Base-by-base conservation (phyloP, 1,140 invertebrate species). In the Archegozetes longisetosus region DNA sequence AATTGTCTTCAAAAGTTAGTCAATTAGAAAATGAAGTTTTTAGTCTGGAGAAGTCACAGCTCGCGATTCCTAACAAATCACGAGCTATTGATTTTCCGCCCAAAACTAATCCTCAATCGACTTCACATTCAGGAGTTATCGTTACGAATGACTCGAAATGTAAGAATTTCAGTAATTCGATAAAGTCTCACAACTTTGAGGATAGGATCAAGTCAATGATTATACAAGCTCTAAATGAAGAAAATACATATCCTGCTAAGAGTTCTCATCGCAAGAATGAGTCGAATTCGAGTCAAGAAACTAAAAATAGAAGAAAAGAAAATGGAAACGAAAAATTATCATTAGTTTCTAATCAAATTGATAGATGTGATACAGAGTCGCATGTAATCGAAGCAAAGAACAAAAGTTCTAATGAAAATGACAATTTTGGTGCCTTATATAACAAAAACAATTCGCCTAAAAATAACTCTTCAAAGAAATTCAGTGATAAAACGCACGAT, bases 201-300 rank as follows among this genome's bases (percentile, higher is more conserved):
- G 87, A 91, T 70, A 77, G 87, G 17, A 75, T 92, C 2, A 90
- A 91, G 71, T 87, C 84, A 70, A 89, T 93, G 53, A 91, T 93
- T 55, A 90, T 87, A 3, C 87, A 83, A 40, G 86, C 86, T 23
- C 70, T 93, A 2, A 90, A 90, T 70, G 87, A 90, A 40, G 32
- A 17, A 17, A 40, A 40, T 40, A 40, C 32, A 40, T 40, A 40
- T 40, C 32, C 32, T 9, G 17, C 6, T 17, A 40, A 40, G 32
- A 40, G 17, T 40, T 40, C 32, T 40, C 32, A 40, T 17, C 6
- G 32, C 6, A 40, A 40, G 17, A 40, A 40, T 40, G 32, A 40
- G 6, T 9, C 17, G 6, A 6, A 40, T 6, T 40, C 32, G 6
- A 40, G 17, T 40, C 6, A 9, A 9, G 17, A 40, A 6, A 40